Conservation (phyloP, 2,797 vertebrate genomes). For the Platalea minor region DNA sequence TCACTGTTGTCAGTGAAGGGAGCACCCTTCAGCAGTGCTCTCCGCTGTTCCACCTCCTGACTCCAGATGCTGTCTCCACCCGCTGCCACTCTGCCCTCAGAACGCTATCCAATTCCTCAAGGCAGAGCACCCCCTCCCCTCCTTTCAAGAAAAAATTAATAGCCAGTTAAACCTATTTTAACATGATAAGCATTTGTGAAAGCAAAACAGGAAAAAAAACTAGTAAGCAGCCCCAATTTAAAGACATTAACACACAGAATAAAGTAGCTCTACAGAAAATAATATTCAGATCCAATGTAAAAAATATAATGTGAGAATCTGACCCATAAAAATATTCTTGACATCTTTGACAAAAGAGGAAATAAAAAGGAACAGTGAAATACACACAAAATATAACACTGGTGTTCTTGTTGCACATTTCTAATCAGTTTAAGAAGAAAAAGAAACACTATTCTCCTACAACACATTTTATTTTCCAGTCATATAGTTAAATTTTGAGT, state of each 20-base stretch:
- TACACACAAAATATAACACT: neutral
- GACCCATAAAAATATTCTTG: neutral
- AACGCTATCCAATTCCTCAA: neutral
- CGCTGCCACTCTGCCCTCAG: neutral
- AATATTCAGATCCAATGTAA: neutral
- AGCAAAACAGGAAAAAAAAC: neutral
- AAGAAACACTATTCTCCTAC: neutral
- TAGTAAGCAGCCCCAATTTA: neutral
- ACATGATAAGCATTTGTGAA: neutral
- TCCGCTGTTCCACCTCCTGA: neutral
- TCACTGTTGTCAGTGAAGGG: neutral
- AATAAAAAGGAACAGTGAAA: neutral
- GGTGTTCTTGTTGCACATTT: neutral
- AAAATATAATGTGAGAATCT: neutral
- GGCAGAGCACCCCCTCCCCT: accelerated
- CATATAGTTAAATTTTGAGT: neutral
- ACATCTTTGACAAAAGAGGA: neutral
- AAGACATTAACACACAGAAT: neutral
- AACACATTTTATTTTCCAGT: neutral
- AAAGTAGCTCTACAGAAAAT: neutral
- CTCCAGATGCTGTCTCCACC: neutral
- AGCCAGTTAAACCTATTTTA: neutral
- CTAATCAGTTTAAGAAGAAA: neutral
- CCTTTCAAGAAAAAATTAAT: neutral
- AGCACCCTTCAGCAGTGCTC: neutral